These are phyloP conservation scores for Psix sp. DNA, from an alignment of 1,140 invertebrate genomes.

Conservation along the genomic window DNA sequence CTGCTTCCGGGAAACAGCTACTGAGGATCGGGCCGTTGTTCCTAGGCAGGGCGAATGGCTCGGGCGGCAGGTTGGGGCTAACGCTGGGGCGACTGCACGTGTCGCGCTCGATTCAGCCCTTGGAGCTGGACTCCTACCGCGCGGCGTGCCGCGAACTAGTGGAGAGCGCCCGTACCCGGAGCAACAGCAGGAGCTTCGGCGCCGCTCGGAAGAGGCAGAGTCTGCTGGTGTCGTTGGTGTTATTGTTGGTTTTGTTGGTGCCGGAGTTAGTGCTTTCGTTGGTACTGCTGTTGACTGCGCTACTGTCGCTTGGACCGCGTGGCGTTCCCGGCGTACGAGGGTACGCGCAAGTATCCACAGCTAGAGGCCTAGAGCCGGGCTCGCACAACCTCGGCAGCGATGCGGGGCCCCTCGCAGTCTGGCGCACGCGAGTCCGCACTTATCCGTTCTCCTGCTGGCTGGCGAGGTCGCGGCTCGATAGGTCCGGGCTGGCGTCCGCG, in stretches of 20 bases:
- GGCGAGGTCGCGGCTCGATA: conserved; percentile 21
- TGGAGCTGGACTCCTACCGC: conserved; percentile 49
- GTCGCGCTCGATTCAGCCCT: conserved; percentile 13
- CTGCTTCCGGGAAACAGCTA: conserved; percentile 34
- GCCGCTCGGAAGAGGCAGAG: conserved; percentile 2
- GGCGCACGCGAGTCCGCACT: conserved; percentile 58
- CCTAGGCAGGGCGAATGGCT: conserved; percentile 25
- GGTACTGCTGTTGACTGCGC: conserved; percentile 27
- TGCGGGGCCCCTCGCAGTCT: conserved; percentile 67
- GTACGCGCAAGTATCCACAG: conserved; percentile 26
- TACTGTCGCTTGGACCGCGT: conserved; percentile 22
- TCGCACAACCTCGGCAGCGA: conserved; percentile 68
- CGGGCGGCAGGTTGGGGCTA: conserved; percentile 11
- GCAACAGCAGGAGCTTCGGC: not conserved
- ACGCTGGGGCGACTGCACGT: conserved; percentile 24
- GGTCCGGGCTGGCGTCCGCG: conserved; percentile 2
- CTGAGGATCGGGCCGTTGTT: conserved; percentile 30
- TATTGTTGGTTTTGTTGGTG: conserved; percentile 27
- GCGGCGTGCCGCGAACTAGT: conserved; percentile 19
- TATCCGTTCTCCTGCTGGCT: conserved; percentile 29
- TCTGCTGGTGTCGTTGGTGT: conserved; percentile 13
- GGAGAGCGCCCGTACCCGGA: not conserved
- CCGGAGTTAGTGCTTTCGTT: conserved; percentile 17
- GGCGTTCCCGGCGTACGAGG: conserved; percentile 24
- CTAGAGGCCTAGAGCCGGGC: conserved; percentile 52